Evolutionary conservation across 2,888 invertebrate genomes (phyloP).

Genomic region (Hypena proboscidalis): DNA sequence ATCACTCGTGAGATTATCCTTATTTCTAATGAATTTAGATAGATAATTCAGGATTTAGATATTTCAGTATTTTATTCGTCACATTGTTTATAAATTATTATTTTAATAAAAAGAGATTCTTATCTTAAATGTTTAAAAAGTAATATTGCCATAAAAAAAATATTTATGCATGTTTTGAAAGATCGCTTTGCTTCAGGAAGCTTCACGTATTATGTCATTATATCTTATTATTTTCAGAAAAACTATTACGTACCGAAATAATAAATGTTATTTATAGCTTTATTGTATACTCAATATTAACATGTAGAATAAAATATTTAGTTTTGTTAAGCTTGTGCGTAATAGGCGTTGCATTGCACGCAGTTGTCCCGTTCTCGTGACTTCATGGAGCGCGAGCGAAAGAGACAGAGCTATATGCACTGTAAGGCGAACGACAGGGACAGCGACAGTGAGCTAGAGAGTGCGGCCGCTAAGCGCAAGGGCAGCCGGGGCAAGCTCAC

Average conservation of each 20-base stretch:
- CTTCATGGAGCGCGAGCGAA: slow-evolving; percentile 81
- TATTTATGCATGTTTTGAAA: slow-evolving; percentile 30
- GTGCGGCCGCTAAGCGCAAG: slow-evolving; percentile 79
- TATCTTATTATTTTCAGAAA: slow-evolving; percentile 23
- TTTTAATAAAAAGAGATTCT: no score
- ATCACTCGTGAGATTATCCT: no score
- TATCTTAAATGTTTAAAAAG: no score
- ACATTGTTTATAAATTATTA: no score
- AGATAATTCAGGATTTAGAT: no score
- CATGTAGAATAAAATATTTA: slow-evolving; percentile 22
- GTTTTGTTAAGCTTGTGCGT: slow-evolving; percentile 51
- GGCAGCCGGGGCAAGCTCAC: slow-evolving; percentile 90
- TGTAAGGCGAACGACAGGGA: slow-evolving; percentile 86
- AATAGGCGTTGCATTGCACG: slow-evolving; percentile 74
- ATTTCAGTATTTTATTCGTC: no score
- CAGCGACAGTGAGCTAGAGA: slow-evolving; percentile 95
- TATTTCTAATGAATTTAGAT: no score
- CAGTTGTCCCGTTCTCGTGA: slow-evolving; percentile 80
- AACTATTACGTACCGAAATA: slow-evolving; percentile 12
- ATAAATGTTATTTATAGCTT: slow-evolving; percentile 31
- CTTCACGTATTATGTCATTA: slow-evolving; percentile 24
- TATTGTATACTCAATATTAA: slow-evolving; percentile 21
- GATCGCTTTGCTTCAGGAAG: slow-evolving; percentile 37
- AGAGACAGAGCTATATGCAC: slow-evolving; percentile 82
- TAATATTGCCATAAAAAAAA: no score